Base-by-base conservation (phyloP, 2,113 vertebrate species). In the Pyrgilauda ruficollis region DNA sequence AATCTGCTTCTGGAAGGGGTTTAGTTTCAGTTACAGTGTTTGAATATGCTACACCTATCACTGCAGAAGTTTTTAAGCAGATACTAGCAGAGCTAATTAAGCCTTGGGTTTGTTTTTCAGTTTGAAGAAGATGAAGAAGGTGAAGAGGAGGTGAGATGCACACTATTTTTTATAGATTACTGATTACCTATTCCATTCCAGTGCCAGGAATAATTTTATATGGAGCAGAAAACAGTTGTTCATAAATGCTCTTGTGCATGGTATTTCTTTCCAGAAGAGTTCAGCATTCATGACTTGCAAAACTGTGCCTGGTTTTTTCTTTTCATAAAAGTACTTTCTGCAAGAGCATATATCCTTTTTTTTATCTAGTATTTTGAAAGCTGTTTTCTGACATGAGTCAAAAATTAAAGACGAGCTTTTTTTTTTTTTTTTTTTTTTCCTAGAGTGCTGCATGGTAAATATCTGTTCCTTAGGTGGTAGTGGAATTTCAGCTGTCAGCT, bases 111-210 rank as follows among this genome's bases (percentile, higher is more conserved):
- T 96, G 52, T 80, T 69, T 95, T 97, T 84, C 98, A 99, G 99
- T 99, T 99, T 98, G 99, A 99, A 97, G 99, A 99, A 96, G 98
- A 99, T 37, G 99, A 99, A 94, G 99, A 99, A 97, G 99, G 98
- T 87, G 99, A 99, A 95, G 99, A 99, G 96, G 99, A 99, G 99
- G 99, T 99, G 94, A 96, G 98, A 92, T 84, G 52, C 61, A 19
- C 81, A 78, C 91, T 87, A 33, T 96, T 61, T 89, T 53, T 79
- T 64, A 4, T 43, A 31, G 39, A 73, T 87, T 27, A 56, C 30
- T 85, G 63, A 68, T 64, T 73, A 47, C 24, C 6, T 49, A 2
- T 80, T 72, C 18, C 5, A 2, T 88, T 74, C 19, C 13, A 13
- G 5, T 72, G 70, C 31, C 35, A 75, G 49, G 67, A 84, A 13